Evolutionary conservation across 2,113 vertebrate species (phyloP).

Genomic region (Perca flavescens): DNA sequence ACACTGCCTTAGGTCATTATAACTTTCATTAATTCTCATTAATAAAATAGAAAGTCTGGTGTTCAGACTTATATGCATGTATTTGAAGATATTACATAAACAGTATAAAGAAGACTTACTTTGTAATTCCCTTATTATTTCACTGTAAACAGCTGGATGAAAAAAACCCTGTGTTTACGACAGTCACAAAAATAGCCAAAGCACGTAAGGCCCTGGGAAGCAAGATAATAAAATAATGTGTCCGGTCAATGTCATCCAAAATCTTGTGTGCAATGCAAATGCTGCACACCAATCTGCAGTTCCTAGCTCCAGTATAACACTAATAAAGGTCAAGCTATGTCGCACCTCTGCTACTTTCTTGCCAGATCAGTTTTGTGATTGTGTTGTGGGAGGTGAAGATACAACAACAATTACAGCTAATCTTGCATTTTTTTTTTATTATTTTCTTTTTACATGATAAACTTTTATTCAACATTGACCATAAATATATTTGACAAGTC

Average conservation of each 20-base stretch:
- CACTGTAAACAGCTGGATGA: background rate
- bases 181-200: background rate
- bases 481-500: background rate
- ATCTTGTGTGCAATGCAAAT: conserved; percentile 1
- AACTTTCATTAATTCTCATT: conserved; percentile 39
- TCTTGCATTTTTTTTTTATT: background rate
- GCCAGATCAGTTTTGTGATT: background rate
- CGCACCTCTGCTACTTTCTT: background rate
- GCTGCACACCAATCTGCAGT: background rate
- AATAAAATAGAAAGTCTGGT: conserved; percentile 4
- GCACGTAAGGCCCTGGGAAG: background rate
- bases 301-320: background rate
- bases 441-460: background rate
- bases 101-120: background rate
- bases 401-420: background rate
- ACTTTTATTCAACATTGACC: background rate
- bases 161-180: background rate
- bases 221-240: conserved; percentile 11
- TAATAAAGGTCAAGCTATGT: conserved; percentile 9
- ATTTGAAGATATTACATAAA: conserved; percentile 18
- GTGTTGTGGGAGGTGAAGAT: background rate
- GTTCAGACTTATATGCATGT: background rate
- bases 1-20: conserved; percentile 36
- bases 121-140: background rate
- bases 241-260: conserved; percentile 15